Evolutionary conservation across 2,888 invertebrate species (phyloP), one percentile per base, ranked within the genome.

Genomic region (Drosophila putrida): DNA sequence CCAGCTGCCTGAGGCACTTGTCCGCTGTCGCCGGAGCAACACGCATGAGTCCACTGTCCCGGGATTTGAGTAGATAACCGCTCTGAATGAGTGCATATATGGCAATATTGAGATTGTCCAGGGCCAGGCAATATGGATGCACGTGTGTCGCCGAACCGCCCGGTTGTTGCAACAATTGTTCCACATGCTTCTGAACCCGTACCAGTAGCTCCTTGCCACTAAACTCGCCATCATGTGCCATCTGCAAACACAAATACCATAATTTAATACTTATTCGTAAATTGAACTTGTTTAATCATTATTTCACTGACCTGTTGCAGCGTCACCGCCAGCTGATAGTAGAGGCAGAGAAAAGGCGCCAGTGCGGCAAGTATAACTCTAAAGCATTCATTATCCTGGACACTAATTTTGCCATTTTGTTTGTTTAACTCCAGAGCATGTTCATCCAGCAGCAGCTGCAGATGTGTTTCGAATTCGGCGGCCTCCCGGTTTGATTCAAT

Each of bases 111-210:
- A 94, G 92, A 58, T 94, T 93, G 75, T 97, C 96, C 75, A 97
- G 93, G 41, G 96, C 95, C 64, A 97, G 93, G 77, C 95, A 95
- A 92, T 96, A 96, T 0, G 96, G 96, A 93, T 96, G 96, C 10
- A 94, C 93, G 57, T 90, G 87, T 1, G 65, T 33, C 2, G 85
- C 80, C 4, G 67, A 33, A 0, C 62, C 74, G 4, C 86, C 82
- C 4, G 72, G 65, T 39, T 78, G 79, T 49, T 87, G 83, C n/a
- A 95, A 88, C 38, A 93, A 83, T 20, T 90, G 86, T 91, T 96
- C 96, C 28, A 94, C 93, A 15, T 93, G 91, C 85, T 93, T 93
- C 88, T 96, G 96, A 2, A 94, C 93, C 54, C 93, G 92, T 64
- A 93, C 93, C 62, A 95, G 79, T 10, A 94, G 92, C 28, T 92